Base-by-base conservation (phyloP, 2,888 invertebrate species). In the Hoplodrina ambigua region DNA sequence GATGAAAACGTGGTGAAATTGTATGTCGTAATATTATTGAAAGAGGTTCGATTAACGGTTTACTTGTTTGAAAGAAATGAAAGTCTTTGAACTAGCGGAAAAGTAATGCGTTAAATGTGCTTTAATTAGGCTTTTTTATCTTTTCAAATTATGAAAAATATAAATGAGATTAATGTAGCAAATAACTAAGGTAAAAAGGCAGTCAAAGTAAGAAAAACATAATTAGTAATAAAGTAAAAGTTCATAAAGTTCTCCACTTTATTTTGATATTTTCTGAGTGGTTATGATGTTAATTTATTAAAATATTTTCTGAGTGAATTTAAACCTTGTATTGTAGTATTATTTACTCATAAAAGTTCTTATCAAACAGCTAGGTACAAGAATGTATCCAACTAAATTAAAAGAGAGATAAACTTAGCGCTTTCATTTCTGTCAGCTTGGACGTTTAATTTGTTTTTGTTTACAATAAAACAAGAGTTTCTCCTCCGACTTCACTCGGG, bases 401-500 rank as follows among this genome's bases (percentile, higher is more conserved):
- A 20, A 50, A 11, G 19, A 55, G 19, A 59, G 77, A 61, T 57
- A 70, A 70, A 78, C 52, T 53, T 58, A 59, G 37, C 49, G 46
- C 57, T 62, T 71, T 61, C 49, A 71, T 54, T 50, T 53, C 49
- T 70, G 78, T 54, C 52, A 57, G 41, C 61, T 41, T 15, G 56
- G 53, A 71, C 53, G 53, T 78, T 64, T 50, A 54, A 65, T 79
- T 78, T 73, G 54, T 79, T 79, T 76, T 79, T 74, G 75, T 67
- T 60, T 68, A 59, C 61, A 55, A 61, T 73, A 66, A 79, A 60
- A 55, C 57, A 59, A 62, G 57, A 73, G 44, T 46, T 59, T 73
- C 72, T 58, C 20, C 49, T 25, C 25, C 33, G n/a, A 63, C 55
- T 68, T 33, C 20, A n/a, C 53, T 68, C 44, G 57, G 68, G 62